Evolutionary conservation across 2,113 vertebrate genomes (phyloP), one percentile per base, ranked within the genome.

Genomic region (Lampris megalopsis): DNA sequence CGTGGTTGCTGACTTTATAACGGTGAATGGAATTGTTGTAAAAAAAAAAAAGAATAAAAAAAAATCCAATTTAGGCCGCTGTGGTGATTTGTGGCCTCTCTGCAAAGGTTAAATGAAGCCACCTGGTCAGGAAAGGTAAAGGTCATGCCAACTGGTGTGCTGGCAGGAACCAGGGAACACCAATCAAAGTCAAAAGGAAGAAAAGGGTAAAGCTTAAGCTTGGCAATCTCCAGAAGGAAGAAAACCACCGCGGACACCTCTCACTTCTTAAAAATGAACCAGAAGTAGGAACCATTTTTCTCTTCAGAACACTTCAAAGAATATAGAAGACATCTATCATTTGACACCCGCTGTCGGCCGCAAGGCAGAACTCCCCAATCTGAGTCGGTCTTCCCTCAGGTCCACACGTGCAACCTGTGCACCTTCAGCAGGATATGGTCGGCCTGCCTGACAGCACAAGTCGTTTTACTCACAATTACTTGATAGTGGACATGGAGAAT

Each of bases 361-460:
- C 38, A 73, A 38, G 69, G 52, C 71, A 76, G 71, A 70, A 79
- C 68, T 72, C 73, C 61, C 40, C 61, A 73, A 64, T 77, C 77
- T 65, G 60, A 63, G 37, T 71, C 72, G 41, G 73, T 77, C 50
- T 57, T 65, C 24, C 3, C 24, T 24, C 24, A 24, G 24, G 24
- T 24, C 24, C 24, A 24, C 24, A 24, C 24, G 0, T 24, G 24
- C 24, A 24, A 24, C 24, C 24, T 35, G n/a, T 48, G 45, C 62
- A 48, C 61, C 8, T 47, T 24, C 42, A 63, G 43, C 8, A 8
- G n/a, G 42, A 48, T 37, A 48, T n/a, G 24, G 24, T 24, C 24
- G 24, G 24, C 24, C 24, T 24, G 24, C 24, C 24, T 24, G 24
- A 24, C 24, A 24, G 24, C 24, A 24, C 24, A 24, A 24, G 24